Conservation (phyloP, 2,888 invertebrate genomes). For the Anticlea derivata region DNA sequence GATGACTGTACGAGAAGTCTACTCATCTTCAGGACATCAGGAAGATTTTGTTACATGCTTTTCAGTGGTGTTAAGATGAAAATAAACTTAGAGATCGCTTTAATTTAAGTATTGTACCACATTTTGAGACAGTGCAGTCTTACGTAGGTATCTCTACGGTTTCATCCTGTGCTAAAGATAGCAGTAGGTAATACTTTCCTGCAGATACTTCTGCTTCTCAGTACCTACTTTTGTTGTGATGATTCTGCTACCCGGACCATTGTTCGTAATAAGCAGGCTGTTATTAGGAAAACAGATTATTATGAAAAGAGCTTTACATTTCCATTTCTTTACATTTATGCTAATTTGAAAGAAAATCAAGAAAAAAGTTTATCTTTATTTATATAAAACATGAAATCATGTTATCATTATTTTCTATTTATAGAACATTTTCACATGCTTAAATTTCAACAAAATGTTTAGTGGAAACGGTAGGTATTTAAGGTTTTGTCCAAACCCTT, state of each 20-base stretch:
- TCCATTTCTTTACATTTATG: too few species aligned
- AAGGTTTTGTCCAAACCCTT: too few species aligned
- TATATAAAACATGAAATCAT: not conserved
- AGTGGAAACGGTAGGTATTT: too few species aligned
- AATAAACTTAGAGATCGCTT: conserved; percentile 21
- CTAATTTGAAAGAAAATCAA: too few species aligned
- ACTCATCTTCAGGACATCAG: too few species aligned
- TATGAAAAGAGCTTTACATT: too few species aligned
- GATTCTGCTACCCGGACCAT: conserved; percentile 2
- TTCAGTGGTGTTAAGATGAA: too few species aligned
- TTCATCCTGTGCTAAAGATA: conserved; percentile 40
- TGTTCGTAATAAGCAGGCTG: too few species aligned
- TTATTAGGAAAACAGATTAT: not conserved
- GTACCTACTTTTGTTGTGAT: conserved; percentile 10
- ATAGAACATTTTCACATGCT: not conserved
- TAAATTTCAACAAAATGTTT: too few species aligned
- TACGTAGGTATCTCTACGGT: conserved; percentile 37
- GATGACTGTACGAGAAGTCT: too few species aligned
- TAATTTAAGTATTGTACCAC: conserved; percentile 17
- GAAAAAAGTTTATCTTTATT: not conserved
- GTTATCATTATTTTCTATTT: not conserved
- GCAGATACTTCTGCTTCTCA: conserved; percentile 28
- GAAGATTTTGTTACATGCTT: too few species aligned
- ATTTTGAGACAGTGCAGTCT: conserved; percentile 27
- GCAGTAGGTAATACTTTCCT: conserved; percentile 36